Evolutionary conservation across 2,888 invertebrate species (phyloP), one percentile per base, ranked within the genome.

Genomic region (Tribolium freemani): DNA sequence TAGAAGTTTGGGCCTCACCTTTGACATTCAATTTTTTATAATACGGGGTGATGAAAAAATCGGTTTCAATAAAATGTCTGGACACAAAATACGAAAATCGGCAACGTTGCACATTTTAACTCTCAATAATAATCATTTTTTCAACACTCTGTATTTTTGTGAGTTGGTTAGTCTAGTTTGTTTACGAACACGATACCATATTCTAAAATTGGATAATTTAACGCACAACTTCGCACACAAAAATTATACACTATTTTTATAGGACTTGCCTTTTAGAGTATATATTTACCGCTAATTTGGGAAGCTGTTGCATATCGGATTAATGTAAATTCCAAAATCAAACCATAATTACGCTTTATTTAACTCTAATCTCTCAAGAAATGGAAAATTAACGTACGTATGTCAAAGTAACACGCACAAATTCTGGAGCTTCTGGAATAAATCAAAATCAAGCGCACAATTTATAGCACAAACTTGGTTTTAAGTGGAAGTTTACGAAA

Each of bases 151-250:
- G n/a, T 54, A 1, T 30, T 26, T 2, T 13, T n/a, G n/a, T n/a
- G n/a, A n/a, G n/a, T n/a, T n/a, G 1, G 16, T 16, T 50, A 11
- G 13, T 50, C 2, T 16, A 16, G 50, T 21, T 51, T 58, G 38
- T 58, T 13, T 46, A 46, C 13, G 46, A n/a, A 11, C 48, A 38
- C 38, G 38, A 38, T 38, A 56, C 31, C 20, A 72, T 63, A 72
- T 69, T 72, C 69, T 69, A 69, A 72, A 72, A 69, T 16, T 30
- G 13, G 63, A 67, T 56, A 30, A 26, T 69, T 72, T 57, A 57
- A 72, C 72, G 72, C 72, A 72, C 72, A 72, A 72, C 48, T 72
- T 60, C 66, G 66, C 71, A 71, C 71, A 71, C 58, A 50, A 51
- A 50, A 70, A 71, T 60, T 46, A 68, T 57, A 66, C 67, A 69